Conservation (phyloP, 2,888 invertebrate species). For the Folsomia candida region DNA sequence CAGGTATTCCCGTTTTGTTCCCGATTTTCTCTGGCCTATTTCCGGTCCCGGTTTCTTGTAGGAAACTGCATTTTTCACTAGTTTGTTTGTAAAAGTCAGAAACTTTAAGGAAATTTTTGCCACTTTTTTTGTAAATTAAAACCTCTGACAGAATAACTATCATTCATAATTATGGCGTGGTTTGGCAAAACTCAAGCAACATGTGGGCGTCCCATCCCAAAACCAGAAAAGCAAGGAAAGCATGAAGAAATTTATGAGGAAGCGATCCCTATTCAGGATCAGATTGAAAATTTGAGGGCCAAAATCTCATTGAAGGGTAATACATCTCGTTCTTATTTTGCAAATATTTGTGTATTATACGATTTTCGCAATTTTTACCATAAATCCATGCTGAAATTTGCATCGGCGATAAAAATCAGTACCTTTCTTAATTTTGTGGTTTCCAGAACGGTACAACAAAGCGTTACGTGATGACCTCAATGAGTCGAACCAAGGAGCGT, state of each 20-base stretch:
- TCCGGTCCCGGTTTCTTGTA: no score
- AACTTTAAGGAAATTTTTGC: no score
- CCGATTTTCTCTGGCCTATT: no score
- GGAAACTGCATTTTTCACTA: no score
- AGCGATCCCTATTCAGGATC: slow-evolving; percentile 46
- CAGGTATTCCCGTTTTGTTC: no score
- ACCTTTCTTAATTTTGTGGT: no score
- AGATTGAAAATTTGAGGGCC: slow-evolving; percentile 48
- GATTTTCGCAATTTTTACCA: no score
- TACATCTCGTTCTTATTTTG: background rate
- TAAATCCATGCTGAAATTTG: no score
- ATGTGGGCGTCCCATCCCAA: slow-evolving; percentile 40
- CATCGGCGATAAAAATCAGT: no score
- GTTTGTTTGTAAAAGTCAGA: no score
- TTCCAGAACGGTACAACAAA: slow-evolving; percentile 45
- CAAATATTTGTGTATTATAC: background rate
- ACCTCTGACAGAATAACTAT: no score
- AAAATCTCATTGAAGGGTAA: slow-evolving; percentile 46
- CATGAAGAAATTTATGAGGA: slow-evolving; percentile 38
- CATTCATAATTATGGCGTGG: slow-evolving; percentile 31
- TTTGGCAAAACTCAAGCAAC: slow-evolving; percentile 37
- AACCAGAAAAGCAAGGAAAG: slow-evolving; percentile 29
- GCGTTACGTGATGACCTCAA: slow-evolving; percentile 45
- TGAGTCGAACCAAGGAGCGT: slow-evolving; percentile 44
- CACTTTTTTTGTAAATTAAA: no score